Base-by-base conservation (phyloP, 1,140 invertebrate species). In the Diorhabda sublineata region DNA sequence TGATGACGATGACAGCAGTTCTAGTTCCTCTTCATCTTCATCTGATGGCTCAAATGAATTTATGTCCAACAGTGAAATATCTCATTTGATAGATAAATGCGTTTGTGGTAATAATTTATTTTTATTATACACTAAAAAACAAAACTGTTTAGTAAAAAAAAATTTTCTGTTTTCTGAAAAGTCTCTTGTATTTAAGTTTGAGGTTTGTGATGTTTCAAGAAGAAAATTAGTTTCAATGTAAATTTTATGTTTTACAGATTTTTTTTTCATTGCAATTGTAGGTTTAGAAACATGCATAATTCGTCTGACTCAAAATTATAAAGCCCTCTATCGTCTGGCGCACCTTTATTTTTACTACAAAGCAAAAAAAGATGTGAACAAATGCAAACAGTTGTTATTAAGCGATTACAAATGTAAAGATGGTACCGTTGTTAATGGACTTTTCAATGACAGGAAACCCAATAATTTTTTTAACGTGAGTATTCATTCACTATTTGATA, bases 231-330 rank as follows among this genome's bases (percentile, higher is more conserved):
- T 26, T 26, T 26, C 26, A 26, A 26, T 26, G 26, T 26, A 26
- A 26, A 26, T 26, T 26, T 26, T 26, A 26, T 26, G 1, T 26
- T 26, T 26, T 26, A 26, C 0, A 26, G 26, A 26, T n/a, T n/a
- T n/a, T 26, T 26, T 26, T 26, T 26, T 26, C 26, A 26, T 26
- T 26, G 26, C 26, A 26, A 26, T 26, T 42, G 84, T 86, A 75
- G 93, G 92, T 11, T 80, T 98, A 60, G 90, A 94, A 82, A 87
- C 94, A 71, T 97, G 95, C 79, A 85, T 94, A 3, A 85, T 87
- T 61, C 83, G 95, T 57, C 96, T 96, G 82, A 89, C 93, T 0
- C 91, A 93, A 73, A 95, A 98, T 83, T 97, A 97, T 80, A 98
- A 98, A 82, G 92, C 94, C 0, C 84, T 95, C 43, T 97, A 96